These are phyloP conservation scores for Tigriopus californicus DNA, from an alignment of 2,888 invertebrate genomes.

Conservation along the genomic window DNA sequence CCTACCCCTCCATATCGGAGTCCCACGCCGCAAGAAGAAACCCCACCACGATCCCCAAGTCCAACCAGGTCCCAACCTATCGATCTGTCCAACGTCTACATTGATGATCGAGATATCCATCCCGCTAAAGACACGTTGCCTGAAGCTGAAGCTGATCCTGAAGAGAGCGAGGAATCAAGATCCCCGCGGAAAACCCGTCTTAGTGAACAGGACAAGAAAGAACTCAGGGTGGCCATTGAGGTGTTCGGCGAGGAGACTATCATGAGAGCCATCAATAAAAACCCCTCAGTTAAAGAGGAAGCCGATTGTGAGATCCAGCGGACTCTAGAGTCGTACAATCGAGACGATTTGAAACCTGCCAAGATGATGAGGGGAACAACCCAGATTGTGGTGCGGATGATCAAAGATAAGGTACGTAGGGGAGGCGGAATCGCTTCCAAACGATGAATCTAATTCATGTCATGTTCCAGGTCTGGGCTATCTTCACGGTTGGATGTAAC, in stretches of 20 bases:
- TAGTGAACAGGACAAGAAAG: background rate
- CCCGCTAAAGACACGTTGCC: too few relatives aligned
- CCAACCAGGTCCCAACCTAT: too few relatives aligned
- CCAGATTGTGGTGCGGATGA: background rate
- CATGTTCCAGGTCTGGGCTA: background rate
- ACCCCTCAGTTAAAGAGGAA: background rate
- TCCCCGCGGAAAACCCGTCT: too few relatives aligned
- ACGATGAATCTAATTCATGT: too few relatives aligned
- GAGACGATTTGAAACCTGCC: background rate
- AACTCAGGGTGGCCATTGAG: background rate
- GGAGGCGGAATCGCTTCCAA: too few relatives aligned
- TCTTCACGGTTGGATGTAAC: background rate
- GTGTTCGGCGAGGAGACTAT: background rate
- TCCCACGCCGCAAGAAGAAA: too few relatives aligned
- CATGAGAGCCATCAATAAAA: background rate
- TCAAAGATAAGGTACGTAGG: background rate
- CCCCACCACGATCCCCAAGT: too few relatives aligned
- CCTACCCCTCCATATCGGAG: too few relatives aligned
- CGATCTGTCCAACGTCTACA: too few relatives aligned
- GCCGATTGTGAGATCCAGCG: background rate
- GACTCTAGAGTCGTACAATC: background rate
- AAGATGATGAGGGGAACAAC: background rate
- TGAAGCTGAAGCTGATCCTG: too few relatives aligned
- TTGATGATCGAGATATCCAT: too few relatives aligned
- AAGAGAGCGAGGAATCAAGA: too few relatives aligned